These are phyloP conservation scores for Scrobipalpa atriplicella DNA, from an alignment of 2,888 invertebrate species.

Conservation along the genomic window DNA sequence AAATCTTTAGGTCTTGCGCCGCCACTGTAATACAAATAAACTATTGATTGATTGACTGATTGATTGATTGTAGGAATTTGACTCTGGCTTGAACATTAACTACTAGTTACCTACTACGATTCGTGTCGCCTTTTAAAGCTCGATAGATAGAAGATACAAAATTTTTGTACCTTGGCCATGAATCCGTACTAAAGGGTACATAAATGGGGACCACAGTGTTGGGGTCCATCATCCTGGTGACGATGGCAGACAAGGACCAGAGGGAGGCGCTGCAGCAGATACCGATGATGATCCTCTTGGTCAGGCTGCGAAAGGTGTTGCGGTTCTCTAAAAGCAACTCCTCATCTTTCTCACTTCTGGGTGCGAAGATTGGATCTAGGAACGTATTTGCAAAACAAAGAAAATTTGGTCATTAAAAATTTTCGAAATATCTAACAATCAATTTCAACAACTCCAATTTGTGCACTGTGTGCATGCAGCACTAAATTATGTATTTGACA, in stretches of 20 bases:
- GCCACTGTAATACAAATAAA: no score
- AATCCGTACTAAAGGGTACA: slow-evolving; percentile 45
- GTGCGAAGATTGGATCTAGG: slow-evolving; percentile 47
- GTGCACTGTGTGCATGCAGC: no score
- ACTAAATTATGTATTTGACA: no score
- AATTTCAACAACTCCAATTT: no score
- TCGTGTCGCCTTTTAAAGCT: no score
- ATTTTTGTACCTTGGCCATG: slow-evolving; percentile 44
- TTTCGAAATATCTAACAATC: no score
- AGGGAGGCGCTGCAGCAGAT: slow-evolving; percentile 21
- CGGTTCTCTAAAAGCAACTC: slow-evolving; percentile 39
- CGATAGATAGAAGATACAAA: no score
- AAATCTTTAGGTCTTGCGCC: no score
- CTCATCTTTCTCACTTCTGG: slow-evolving; percentile 42
- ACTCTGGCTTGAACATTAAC: no score
- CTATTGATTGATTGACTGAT: no score
- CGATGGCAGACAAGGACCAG: slow-evolving; percentile 41
- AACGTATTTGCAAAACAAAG: neutral
- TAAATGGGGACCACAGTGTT: slow-evolving; percentile 40
- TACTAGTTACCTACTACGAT: no score
- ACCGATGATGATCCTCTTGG: slow-evolving; percentile 30
- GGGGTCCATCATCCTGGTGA: slow-evolving; percentile 40
- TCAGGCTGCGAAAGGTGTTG: slow-evolving; percentile 38
- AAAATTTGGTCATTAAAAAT: slow-evolving; percentile 19
- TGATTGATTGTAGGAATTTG: no score